Conservation (phyloP, 2,113 vertebrate species). For the Salvelinus fontinalis region DNA sequence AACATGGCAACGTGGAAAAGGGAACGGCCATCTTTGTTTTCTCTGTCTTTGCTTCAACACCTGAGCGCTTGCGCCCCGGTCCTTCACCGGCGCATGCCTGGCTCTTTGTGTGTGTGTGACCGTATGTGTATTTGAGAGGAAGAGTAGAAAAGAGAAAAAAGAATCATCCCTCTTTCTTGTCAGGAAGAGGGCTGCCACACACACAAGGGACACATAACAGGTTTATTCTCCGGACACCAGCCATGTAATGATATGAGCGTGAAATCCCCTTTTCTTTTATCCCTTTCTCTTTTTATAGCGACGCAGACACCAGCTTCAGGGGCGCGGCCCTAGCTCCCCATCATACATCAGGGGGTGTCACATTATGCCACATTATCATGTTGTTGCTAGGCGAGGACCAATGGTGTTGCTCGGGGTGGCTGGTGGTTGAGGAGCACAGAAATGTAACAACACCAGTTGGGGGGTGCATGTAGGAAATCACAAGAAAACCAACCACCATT, state of each 20-base stretch:
- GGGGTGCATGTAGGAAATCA: slow-evolving; percentile 7
- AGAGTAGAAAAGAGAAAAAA: slow-evolving; percentile 29
- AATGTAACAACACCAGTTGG: slow-evolving; percentile 46
- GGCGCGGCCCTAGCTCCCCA: slow-evolving; percentile 58
- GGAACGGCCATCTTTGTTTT: slow-evolving; percentile 68
- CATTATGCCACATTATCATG: slow-evolving; percentile 75
- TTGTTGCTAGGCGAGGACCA: slow-evolving; percentile 73
- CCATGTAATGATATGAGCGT: slow-evolving; percentile 56
- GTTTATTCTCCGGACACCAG: slow-evolving; percentile 61
- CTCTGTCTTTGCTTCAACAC: slow-evolving; percentile 37
- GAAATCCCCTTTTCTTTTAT: slow-evolving; percentile 40
- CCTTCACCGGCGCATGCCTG: slow-evolving; percentile 61
- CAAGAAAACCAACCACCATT: slow-evolving; percentile 6
- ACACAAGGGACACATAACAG: slow-evolving; percentile 58
- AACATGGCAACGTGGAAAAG: slow-evolving; percentile 47
- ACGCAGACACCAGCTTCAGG: slow-evolving; percentile 44
- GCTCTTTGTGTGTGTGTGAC: slow-evolving; percentile 12
- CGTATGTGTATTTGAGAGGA: slow-evolving; percentile 18
- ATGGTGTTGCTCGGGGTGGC: slow-evolving; percentile 55
- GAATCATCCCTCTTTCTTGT: slow-evolving; percentile 31
- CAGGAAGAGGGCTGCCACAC: slow-evolving; percentile 16
- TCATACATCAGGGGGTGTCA: slow-evolving; percentile 73
- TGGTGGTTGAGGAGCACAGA: slow-evolving; percentile 61
- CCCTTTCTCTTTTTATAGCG: slow-evolving; percentile 14
- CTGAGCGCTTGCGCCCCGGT: slow-evolving; percentile 50